Base-by-base conservation (phyloP, 2,113 vertebrate species). In the Anarrhichthys ocellatus region DNA sequence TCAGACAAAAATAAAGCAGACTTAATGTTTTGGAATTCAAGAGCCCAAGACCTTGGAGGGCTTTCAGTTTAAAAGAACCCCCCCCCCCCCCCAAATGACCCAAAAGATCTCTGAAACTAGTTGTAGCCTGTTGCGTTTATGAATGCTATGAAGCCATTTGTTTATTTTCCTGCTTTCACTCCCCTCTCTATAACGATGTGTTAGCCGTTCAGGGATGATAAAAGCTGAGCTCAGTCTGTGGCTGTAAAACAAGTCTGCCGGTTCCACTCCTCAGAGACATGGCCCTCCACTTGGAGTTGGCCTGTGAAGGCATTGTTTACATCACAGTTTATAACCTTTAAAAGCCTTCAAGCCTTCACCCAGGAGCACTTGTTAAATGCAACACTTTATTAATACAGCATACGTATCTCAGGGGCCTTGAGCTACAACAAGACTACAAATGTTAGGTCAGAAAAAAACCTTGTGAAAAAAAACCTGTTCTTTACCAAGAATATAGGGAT, bases 231-330 rank as follows among this genome's bases (percentile, higher is more conserved):
- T 85, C 27, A 14, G 72, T 87, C 64, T 36, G 74, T 42, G 82
- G 87, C 75, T 85, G 76, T 91, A 91, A 89, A 94, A 92, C 86
- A 76, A 85, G 82, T 73, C 44, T 18, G 70, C 73, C 9, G 48
- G 74, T 69, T 80, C 66, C 70, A 40, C 73, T 88, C 90, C 84
- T 73, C 73, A 54, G 89, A 88, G 91, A 90, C 77, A 32, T 71
- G 83, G 85, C 75, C 87, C 80, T 74, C 56, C 9, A 50, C 78
- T 65, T 87, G 80, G 87, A 50, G 76, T 65, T 87, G 82, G 87
- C 85, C 85, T 56, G 76, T 80, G 86, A 84, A 91, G 64, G 78
- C 86, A 80, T 81, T 91, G 90, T 93, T 93, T 89, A 93, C 88
- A 75, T 66, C 84, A 73, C 81, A 74, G 78, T 92, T 92, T 90